Evolutionary conservation across 2,113 vertebrate species (phyloP).

Genomic region (Ctenomys sociabilis): DNA sequence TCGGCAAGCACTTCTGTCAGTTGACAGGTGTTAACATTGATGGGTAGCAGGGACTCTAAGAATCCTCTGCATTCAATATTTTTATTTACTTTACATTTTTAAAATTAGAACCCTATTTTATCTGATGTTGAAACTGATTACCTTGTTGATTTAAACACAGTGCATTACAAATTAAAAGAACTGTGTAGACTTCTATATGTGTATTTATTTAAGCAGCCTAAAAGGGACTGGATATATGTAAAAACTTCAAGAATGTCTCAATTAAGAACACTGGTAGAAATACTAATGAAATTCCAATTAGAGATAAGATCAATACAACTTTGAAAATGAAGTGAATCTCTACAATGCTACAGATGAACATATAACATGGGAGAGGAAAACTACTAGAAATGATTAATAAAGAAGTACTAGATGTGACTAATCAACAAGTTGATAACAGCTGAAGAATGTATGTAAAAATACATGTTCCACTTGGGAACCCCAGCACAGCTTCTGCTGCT

Average conservation of each 20-base stretch:
- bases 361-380: neutral
- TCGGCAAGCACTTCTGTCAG: neutral
- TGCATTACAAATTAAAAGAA: neutral
- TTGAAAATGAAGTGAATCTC: neutral
- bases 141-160: conserved; percentile 6
- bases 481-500: neutral
- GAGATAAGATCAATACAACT: neutral
- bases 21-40: neutral
- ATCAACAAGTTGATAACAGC: neutral
- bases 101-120: conserved; percentile 9
- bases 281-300: neutral
- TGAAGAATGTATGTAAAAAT: conserved; percentile 29
- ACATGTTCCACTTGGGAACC: neutral
- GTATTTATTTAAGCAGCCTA: neutral
- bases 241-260: neutral
- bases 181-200: neutral
- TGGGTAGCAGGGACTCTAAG: neutral
- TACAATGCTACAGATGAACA: neutral
- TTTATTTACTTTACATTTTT: conserved; percentile 37
- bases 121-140: neutral
- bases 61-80: conserved; percentile 2
- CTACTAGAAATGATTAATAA: neutral
- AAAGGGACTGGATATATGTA: neutral
- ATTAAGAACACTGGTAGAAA: neutral
- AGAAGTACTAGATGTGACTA: neutral